Percentiles rank a stretch among this genome's conserved stretches.
Evolutionary conservation across 2,113 vertebrate species (phyloP).

Genomic region (Prolemur simus): DNA sequence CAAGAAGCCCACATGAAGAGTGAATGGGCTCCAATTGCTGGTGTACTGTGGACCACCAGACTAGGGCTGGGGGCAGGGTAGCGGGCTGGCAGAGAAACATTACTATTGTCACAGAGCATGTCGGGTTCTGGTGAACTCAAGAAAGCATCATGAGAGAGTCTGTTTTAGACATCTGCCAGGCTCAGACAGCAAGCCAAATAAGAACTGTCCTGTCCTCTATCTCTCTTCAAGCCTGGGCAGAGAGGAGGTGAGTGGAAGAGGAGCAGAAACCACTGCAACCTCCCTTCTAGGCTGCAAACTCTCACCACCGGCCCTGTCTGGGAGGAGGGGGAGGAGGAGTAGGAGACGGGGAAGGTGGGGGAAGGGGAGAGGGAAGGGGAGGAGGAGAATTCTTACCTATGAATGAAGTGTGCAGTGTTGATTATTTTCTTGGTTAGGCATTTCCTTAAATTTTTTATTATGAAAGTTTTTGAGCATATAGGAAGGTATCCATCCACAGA

Average conservation of each 20-base stretch:
- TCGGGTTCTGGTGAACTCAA: neutral
- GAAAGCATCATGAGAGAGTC: neutral
- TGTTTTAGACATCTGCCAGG: neutral
- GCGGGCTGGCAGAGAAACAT: neutral
- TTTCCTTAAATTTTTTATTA: neutral
- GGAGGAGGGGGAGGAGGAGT: neutral
- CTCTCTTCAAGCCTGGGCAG: neutral
- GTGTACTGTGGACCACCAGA: neutral
- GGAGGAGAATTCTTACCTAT: neutral
- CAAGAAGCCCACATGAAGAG: neutral
- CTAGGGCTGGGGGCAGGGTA: rapidly evolving
- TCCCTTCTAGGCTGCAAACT: neutral
- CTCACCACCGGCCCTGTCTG: too few relatives aligned
- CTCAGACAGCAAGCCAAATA: neutral
- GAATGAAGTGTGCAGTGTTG: neutral
- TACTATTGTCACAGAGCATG: neutral
- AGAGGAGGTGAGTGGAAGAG: neutral
- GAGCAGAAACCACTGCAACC: neutral
- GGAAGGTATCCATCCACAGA: neutral
- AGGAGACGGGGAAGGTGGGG: neutral
- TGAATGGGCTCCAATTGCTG: neutral
- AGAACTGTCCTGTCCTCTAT: neutral
- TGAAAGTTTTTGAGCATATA: neutral
- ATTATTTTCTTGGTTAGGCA: neutral
- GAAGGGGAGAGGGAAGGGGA: neutral